These are phyloP conservation scores for Meteorus colon DNA, from an alignment of 2,888 invertebrate species.

Conservation along the genomic window DNA sequence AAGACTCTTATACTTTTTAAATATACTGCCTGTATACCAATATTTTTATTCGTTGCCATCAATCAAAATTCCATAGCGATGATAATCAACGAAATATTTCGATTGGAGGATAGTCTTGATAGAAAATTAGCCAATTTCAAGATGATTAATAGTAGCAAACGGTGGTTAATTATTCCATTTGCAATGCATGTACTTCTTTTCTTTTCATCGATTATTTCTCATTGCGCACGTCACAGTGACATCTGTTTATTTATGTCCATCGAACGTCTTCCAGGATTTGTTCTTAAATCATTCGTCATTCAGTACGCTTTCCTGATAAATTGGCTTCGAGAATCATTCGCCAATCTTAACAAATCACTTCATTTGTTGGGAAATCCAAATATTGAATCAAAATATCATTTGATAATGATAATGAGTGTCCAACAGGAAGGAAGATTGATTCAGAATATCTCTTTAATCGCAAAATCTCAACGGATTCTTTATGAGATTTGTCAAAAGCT, in stretches of 20 bases:
- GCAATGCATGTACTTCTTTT: not conserved
- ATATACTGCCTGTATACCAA: not conserved
- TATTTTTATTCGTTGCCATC: not conserved
- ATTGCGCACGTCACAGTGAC: not conserved
- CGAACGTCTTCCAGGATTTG: not conserved
- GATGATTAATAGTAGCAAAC: not conserved
- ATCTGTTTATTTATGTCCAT: not conserved
- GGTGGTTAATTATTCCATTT: not conserved
- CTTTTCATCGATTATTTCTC: not conserved
- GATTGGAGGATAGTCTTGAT: not conserved
- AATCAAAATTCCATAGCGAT: not conserved
- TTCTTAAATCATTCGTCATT: not conserved
- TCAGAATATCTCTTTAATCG: not conserved
- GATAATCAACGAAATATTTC: not conserved
- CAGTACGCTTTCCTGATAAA: not conserved
- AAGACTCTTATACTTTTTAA: not conserved
- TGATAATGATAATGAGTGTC: not conserved
- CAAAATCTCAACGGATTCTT: not conserved
- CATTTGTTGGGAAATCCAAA: not conserved
- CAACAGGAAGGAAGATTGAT: not conserved
- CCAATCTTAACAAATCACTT: not conserved
- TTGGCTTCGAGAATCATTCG: not conserved
- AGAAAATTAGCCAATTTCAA: not conserved
- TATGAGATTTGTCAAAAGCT: not conserved
- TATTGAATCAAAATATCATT: not conserved